Evolutionary conservation across 2,797 vertebrate genomes (phyloP), one percentile per base, ranked within the genome.

Genomic region (Hydrocynus forskahlii): DNA sequence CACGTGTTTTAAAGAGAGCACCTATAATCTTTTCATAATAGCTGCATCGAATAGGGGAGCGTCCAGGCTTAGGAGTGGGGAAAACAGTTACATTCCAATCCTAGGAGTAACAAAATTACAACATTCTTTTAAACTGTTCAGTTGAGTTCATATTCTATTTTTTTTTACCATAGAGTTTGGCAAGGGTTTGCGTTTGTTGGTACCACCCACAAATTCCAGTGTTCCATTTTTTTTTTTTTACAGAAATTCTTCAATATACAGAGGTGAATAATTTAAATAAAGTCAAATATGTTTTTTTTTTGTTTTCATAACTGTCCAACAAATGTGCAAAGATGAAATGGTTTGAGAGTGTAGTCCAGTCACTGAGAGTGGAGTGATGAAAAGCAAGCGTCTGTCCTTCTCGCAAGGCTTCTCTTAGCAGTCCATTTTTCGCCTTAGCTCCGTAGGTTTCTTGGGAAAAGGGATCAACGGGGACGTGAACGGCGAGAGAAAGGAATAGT

Each of bases 401-500:
- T 52, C 52, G 23, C 48, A 45, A 55, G 8, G 10, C 52, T 57
- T 38, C 55, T 50, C 4, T 29, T 81, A 68, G 85, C 84, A 43
- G 91, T 89, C 40, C 35, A 35, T 35, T 35, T n/a, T 35, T 89
- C 88, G 89, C 85, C 85, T 81, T 81, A 87, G 83, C 25, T 17
- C 78, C 86, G 89, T 90, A 38, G 45, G 38, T 90, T 90, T 90
- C 86, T 90, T 87, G 81, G 85, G 84, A 83, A 86, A 72, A 35
- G 35, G 35, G 5, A 1, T 55, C 40, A 4, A 17, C 8, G 14
- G 3, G 29, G 25, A 66, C 7, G 63, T 66, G 35, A 66, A 6
- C 25, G 40, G 40, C 38, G 13, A 68, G 81, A 87, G 84, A 83
- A 86, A 72, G 1, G 16, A 2, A 59, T 19, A n/a, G 29, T 72